Percentiles rank a stretch among this genome's conserved stretches.
phyloP scores from a whole-genome alignment of 2,888 invertebrate species.

The Rotaria socialis region DNA sequence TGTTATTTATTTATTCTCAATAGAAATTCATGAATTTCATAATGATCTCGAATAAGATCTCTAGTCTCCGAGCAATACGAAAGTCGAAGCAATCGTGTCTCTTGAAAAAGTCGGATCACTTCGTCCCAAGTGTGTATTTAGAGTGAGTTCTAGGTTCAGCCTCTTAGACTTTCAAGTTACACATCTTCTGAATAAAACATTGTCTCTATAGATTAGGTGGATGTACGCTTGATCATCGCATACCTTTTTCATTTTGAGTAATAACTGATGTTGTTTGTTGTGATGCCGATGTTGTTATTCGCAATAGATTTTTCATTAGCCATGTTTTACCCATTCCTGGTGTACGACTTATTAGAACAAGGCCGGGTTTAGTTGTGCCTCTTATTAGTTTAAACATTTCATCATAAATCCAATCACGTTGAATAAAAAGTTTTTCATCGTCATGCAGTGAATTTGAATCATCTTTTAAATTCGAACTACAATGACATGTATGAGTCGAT shows the following conservation, averaged over 20 bases:
- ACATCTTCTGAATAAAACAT: neutral
- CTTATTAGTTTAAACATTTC: conserved; percentile 24
- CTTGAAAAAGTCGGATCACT: too few species aligned
- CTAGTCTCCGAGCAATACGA: too few species aligned
- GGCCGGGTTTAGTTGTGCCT: neutral
- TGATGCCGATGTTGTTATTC: neutral
- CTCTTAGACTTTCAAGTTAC: too few species aligned
- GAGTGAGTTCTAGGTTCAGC: too few species aligned
- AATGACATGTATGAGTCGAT: conserved; percentile 3
- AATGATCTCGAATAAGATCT: too few species aligned
- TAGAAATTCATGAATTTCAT: too few species aligned
- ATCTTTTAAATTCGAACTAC: neutral
- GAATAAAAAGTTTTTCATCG: conserved; percentile 23
- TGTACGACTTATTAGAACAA: conserved; percentile 1
- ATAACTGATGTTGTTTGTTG: neutral
- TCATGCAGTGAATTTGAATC: conserved; percentile 1
- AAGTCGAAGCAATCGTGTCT: too few species aligned
- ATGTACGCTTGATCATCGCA: neutral
- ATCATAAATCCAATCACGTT: conserved; percentile 31
- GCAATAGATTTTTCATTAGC: neutral
- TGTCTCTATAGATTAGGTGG: neutral
- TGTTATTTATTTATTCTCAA: too few species aligned
- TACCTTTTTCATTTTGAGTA: neutral
- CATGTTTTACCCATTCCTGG: conserved; percentile 30
- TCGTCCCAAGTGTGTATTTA: too few species aligned